Evolutionary conservation across 2,797 vertebrate species (phyloP), one percentile per base, ranked within the genome.

Genomic region (Scomberomorus guttatus): DNA sequence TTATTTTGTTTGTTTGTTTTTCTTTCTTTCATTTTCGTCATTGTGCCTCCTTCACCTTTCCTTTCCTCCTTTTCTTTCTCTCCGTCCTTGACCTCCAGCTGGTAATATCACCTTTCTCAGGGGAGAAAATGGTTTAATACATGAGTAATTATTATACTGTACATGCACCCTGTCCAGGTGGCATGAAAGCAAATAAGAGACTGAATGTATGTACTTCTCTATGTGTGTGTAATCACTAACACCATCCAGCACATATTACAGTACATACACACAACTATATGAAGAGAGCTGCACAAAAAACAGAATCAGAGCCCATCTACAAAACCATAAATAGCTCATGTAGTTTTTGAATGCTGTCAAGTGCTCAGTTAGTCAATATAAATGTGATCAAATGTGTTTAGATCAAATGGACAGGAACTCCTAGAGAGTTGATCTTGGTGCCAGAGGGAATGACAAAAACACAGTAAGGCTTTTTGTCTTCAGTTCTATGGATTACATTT

Each of bases 81-180:
- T 82, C 46, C 84, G 85, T 94, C 95, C 92, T 95, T 93, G 85
- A 94, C 91, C 89, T 92, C 90, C 92, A 12, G 91, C 88, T 89
- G 93, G 93, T 90, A 86, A 91, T 92, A 80, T 72, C 85, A 61
- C 89, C 88, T 91, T 90, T 87, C 93, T 84, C 93, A 70, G 82
- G 94, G 92, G 92, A 95, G 81, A 79, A 75, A 93, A 90, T 90
- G 88, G 93, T 95, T 95, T 95, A 95, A 95, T 93, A 92, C 91
- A 93, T 82, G 71, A 87, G 90, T 94, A 95, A 96, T 96, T 95
- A 94, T 93, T 90, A 80, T 92, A 93, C 86, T 87, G 94, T 94
- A 93, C 91, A 94, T 90, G 8, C 68, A n/a, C 91, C 89, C 92
- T 74, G 69, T 92, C 91, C 94, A 94, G 94, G 93, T 93, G 94